Conservation (phyloP, 1,140 invertebrate species). For the Chlorops oryzae region DNA sequence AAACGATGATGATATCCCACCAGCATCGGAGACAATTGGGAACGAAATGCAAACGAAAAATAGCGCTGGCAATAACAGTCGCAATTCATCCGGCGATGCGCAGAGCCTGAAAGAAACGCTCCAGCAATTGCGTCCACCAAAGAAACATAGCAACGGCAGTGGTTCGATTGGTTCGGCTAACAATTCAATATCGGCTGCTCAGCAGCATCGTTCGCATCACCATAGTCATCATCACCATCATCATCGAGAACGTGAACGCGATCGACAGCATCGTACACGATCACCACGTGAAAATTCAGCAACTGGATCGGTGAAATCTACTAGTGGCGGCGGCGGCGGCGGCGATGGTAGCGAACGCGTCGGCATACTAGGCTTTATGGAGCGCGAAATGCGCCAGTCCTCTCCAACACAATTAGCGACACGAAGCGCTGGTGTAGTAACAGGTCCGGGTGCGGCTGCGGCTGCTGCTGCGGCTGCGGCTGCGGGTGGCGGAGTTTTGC, state of each 20-base stretch:
- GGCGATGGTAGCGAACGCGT: not conserved
- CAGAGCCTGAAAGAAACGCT: conserved; percentile 40
- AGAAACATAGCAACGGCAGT: conserved; percentile 14
- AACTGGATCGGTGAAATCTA: conserved; percentile 20
- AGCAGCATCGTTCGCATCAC: no score
- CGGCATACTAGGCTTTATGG: conserved; percentile 43
- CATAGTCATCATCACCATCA: no score
- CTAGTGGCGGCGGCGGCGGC: conserved; percentile 30
- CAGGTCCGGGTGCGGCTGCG: conserved; percentile 12
- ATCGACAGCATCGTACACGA: conserved; percentile 23
- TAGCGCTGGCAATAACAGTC: conserved; percentile 25
- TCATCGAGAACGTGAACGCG: no score
- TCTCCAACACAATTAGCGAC: conserved; percentile 37
- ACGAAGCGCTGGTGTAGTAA: conserved; percentile 12
- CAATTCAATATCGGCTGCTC: no score
- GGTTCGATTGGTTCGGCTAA: no score
- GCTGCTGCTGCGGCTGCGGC: conserved; percentile 15
- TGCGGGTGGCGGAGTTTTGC: conserved; percentile 13
- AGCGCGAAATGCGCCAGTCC: conserved; percentile 41
- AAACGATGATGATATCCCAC: not conserved
- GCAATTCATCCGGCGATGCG: conserved; percentile 41
- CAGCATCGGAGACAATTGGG: conserved; percentile 5
- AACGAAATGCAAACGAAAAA: not conserved
- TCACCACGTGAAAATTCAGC: conserved; percentile 39
- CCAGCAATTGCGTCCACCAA: conserved; percentile 39